Percentiles rank a stretch among this genome's conserved stretches.
These are phyloP conservation scores for Amblyraja radiata DNA, from an alignment of 2,797 vertebrate species.

Conservation along the genomic window DNA sequence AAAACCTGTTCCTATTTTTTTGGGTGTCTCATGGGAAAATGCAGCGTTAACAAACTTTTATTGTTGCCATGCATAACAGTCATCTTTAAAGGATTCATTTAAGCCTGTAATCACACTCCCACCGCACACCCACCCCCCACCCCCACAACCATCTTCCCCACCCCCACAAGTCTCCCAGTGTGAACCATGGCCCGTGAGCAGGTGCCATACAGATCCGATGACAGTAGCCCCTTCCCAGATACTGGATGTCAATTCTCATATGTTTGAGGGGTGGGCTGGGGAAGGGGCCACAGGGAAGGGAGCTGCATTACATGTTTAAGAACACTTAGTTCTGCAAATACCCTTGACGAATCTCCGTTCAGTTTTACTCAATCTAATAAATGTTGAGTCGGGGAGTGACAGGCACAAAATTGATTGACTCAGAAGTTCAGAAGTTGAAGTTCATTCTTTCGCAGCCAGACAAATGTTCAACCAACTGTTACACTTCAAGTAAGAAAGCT, in stretches of 20 bases:
- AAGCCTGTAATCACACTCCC: conserved; percentile 5
- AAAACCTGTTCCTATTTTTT: conserved; percentile 29
- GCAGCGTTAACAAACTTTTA: conserved; percentile 37
- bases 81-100: conserved; percentile 39
- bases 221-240: not conserved
- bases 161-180: too few relatives aligned
- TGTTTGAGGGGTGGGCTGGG: not conserved
- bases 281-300: not conserved
- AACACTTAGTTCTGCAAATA: not conserved
- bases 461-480: not conserved
- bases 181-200: not conserved
- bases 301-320: not conserved
- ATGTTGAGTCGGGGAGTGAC: not conserved
- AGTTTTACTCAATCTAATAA: conserved; percentile 3
- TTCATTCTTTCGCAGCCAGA: not conserved
- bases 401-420: conserved; percentile 28
- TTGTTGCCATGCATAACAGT: conserved; percentile 39
- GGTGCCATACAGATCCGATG: not conserved
- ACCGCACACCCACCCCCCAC: not conserved
- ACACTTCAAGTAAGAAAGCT: not conserved
- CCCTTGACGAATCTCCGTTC: not conserved
- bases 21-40: conserved; percentile 39
- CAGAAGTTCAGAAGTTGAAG: not conserved
- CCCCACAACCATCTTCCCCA: not conserved
- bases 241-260: not conserved